Percentiles rank a stretch among this genome's conserved stretches.
These are phyloP conservation scores for Pluvianellus socialis DNA, from an alignment of 2,113 vertebrate species.

Conservation along the genomic window DNA sequence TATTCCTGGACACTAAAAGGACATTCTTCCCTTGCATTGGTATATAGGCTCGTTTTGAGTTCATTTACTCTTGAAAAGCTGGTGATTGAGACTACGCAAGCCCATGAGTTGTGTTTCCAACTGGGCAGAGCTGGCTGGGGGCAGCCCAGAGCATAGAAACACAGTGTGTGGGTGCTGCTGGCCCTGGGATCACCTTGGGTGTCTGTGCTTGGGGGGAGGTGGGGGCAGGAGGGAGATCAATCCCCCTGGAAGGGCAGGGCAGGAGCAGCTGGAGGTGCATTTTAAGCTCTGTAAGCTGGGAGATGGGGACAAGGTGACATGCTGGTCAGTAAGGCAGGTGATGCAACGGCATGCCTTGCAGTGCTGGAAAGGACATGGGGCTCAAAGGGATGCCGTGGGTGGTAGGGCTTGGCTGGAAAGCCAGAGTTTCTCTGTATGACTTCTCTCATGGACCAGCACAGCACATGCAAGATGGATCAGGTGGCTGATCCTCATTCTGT, in stretches of 20 bases:
- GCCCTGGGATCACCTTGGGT: too few relatives aligned
- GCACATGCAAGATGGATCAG: background rate
- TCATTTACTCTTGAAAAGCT: background rate
- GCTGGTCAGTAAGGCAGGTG: background rate
- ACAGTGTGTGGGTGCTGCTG: background rate
- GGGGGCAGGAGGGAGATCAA: background rate
- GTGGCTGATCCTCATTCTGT: background rate
- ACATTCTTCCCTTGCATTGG: background rate
- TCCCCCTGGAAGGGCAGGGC: background rate
- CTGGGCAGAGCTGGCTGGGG: background rate
- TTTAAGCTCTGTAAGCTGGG: background rate
- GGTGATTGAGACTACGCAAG: background rate
- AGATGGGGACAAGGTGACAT: background rate
- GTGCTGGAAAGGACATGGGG: background rate
- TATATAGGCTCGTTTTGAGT: background rate
- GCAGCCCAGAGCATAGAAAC: background rate
- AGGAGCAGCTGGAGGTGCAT: background rate
- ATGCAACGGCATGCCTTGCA: background rate
- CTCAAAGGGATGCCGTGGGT: background rate
- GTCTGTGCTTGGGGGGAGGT: background rate
- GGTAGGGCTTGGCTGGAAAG: background rate
- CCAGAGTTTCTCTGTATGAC: background rate
- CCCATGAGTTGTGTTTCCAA: background rate
- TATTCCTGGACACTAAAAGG: background rate
- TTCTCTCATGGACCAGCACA: background rate